Percentiles rank a stretch among this genome's conserved stretches.
Evolutionary conservation across 2,113 vertebrate species (phyloP).

Genomic region (Pomatostomus ruficeps): DNA sequence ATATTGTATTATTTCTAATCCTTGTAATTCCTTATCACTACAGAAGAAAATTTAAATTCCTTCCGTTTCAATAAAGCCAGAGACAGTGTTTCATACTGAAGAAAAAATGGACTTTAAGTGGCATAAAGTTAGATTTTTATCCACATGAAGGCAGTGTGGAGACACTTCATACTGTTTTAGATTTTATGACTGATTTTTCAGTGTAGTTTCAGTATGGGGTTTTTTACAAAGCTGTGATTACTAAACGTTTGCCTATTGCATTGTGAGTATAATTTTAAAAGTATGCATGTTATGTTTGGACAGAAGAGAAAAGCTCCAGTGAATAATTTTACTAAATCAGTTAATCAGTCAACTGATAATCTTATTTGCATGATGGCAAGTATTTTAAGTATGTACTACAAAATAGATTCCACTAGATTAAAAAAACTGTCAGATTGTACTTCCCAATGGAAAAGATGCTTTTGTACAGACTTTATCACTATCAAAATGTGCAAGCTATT

Average conservation of each 20-base stretch:
- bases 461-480: neutral
- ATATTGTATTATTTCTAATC: neutral
- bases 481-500: neutral
- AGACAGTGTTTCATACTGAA: neutral
- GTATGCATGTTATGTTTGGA: fast-evolving
- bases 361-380: neutral
- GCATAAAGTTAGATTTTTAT: conserved; percentile 9
- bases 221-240: neutral
- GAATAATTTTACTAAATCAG: neutral
- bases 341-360: neutral
- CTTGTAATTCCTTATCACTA: neutral
- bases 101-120: neutral
- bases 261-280: neutral
- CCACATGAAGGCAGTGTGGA: conserved; percentile 42
- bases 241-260: neutral
- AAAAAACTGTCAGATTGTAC: neutral
- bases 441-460: neutral
- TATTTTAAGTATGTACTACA: neutral
- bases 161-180: neutral
- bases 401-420: neutral
- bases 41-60: neutral
- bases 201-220: neutral
- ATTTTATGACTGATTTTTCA: neutral
- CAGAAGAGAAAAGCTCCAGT: neutral
- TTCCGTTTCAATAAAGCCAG: neutral